Evolutionary conservation across 2,888 invertebrate species (phyloP).

Genomic region (Himalopsyche tibetana): DNA sequence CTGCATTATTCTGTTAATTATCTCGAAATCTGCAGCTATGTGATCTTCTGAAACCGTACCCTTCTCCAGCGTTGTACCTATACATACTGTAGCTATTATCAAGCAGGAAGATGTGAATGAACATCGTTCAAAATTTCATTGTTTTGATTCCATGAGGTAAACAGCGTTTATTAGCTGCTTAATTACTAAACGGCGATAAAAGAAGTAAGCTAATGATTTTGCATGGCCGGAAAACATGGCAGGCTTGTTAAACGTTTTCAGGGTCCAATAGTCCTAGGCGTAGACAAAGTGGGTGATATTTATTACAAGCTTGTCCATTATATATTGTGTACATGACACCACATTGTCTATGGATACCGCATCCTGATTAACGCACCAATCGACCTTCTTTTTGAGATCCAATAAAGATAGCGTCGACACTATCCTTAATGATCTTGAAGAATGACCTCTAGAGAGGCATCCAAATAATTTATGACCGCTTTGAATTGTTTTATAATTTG

Average conservation of each 20-base stretch:
- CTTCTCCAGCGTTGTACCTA: too few species aligned
- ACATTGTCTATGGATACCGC: not conserved
- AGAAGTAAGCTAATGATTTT: constrained; percentile 12
- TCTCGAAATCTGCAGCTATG: too few species aligned
- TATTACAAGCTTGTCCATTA: not conserved
- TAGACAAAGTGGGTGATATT: too few species aligned
- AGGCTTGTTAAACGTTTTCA: too few species aligned
- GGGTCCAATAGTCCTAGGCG: too few species aligned
- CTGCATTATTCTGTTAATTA: too few species aligned
- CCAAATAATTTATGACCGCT: constrained; percentile 7
- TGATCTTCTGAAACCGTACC: too few species aligned
- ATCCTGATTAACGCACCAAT: not conserved
- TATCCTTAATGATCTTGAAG: not conserved
- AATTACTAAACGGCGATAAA: not conserved
- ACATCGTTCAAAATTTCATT: not conserved
- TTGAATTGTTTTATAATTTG: constrained; percentile 24
- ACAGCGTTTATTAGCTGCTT: not conserved
- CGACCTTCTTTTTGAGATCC: constrained; percentile 2
- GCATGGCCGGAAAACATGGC: constrained; percentile 5
- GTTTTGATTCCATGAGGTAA: not conserved
- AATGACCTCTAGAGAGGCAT: not conserved
- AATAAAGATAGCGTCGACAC: not conserved
- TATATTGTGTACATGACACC: not conserved
- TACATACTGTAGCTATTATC: too few species aligned
- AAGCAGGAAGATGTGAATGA: not conserved